Conservation (phyloP, 2,113 vertebrate species). For the Oostethus manadensis region DNA sequence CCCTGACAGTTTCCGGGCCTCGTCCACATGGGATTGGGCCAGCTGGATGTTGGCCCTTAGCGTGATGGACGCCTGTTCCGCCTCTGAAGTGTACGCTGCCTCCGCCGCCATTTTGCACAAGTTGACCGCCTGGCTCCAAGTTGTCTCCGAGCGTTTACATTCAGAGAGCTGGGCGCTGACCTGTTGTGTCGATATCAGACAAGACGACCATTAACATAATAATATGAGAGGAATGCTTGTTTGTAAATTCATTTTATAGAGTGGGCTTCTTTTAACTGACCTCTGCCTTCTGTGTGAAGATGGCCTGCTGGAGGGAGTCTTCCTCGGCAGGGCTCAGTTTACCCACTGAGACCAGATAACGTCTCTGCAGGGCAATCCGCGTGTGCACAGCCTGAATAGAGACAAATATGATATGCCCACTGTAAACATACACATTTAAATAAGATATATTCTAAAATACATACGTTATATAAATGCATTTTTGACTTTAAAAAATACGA, state of each 20-base stretch:
- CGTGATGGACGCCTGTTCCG: constrained; percentile 80
- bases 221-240: background rate
- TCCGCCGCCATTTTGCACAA: constrained; percentile 70
- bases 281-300: constrained; percentile 66
- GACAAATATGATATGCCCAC: constrained; percentile 3
- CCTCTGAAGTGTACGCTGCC: constrained; percentile 74
- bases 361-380: constrained; percentile 68
- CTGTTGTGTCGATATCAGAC: constrained; percentile 28
- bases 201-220: background rate
- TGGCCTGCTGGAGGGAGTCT: constrained; percentile 64
- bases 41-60: constrained; percentile 81
- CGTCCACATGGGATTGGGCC: constrained; percentile 81
- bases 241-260: too few species aligned
- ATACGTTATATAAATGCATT: too few species aligned
- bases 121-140: constrained; percentile 65
- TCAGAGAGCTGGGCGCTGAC: constrained; percentile 60
- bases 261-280: constrained; percentile 43
- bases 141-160: constrained; percentile 68
- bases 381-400: constrained; percentile 66
- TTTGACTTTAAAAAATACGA: too few species aligned
- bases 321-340: constrained; percentile 66
- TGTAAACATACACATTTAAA: background rate
- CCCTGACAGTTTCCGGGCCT: constrained; percentile 75
- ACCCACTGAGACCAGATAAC: constrained; percentile 64
- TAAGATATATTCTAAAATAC: too few species aligned